phyloP scores from a whole-genome alignment of 2,113 vertebrate genomes.

The Toxostoma redivivum region DNA sequence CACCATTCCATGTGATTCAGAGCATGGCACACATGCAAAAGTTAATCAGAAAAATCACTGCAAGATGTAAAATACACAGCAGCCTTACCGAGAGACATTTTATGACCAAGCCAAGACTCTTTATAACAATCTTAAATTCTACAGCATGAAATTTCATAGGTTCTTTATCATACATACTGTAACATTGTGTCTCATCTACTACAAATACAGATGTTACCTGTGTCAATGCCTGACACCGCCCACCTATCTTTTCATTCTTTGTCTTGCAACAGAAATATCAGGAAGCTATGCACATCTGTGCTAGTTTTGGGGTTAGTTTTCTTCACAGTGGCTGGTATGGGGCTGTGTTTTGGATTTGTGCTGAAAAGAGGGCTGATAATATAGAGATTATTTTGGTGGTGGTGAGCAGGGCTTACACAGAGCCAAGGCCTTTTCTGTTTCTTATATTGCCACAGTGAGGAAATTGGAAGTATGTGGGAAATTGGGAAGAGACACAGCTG shows the following conservation, averaged over 20 bases:
- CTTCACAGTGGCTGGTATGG: background rate
- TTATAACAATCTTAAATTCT: background rate
- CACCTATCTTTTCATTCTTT: background rate
- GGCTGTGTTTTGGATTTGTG: background rate
- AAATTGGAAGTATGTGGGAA: background rate
- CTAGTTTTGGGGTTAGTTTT: background rate
- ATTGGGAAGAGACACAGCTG: background rate
- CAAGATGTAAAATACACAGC: background rate
- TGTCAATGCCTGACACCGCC: background rate
- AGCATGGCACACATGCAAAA: background rate
- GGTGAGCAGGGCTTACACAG: background rate
- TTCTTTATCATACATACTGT: background rate
- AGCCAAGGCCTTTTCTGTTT: background rate
- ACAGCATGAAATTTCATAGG: background rate
- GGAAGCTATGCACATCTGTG: background rate
- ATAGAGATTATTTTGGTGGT: background rate
- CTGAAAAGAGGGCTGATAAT: background rate
- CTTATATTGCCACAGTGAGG: accelerated
- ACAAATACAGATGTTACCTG: background rate
- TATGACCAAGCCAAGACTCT: background rate
- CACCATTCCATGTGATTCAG: background rate
- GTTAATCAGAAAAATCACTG: background rate
- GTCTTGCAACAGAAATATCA: background rate
- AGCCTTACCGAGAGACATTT: background rate
- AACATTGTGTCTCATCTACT: background rate